A percentile compares a stretch with the other conserved stretches of the same genome.
phyloP scores from a whole-genome alignment of 92 coral and sea anemone species.

The Porites rus region DNA sequence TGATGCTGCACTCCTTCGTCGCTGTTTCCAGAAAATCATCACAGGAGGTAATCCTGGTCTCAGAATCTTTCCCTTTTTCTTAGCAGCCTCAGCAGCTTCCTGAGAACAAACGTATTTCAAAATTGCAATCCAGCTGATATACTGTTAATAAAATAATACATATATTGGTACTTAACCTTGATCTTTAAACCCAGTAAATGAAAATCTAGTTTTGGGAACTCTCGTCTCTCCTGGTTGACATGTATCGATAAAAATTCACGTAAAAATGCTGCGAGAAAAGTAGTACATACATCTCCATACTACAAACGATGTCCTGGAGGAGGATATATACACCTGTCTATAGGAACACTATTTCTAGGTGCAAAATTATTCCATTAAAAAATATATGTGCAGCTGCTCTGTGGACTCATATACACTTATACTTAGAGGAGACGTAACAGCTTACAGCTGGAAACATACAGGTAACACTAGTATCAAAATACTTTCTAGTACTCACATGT shows the following conservation, averaged over 20 bases:
- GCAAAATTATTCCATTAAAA: not conserved
- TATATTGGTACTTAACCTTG: too few species aligned
- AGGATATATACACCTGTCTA: too few species aligned
- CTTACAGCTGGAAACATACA: not conserved
- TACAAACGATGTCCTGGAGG: too few species aligned
- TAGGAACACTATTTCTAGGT: not conserved
- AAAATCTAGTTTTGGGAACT: too few species aligned
- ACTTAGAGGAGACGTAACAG: not conserved
- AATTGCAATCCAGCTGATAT: not conserved
- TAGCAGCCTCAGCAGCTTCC: conserved; percentile 93
- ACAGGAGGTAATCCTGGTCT: conserved; percentile 76
- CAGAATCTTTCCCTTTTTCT: conserved; percentile 72
- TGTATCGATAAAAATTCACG: too few species aligned
- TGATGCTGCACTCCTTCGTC: conserved; percentile 41
- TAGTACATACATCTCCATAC: too few species aligned
- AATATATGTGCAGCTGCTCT: not conserved
- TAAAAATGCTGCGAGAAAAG: too few species aligned
- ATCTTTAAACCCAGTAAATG: too few species aligned
- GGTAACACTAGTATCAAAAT: too few species aligned
- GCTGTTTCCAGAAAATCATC: conserved; percentile 86
- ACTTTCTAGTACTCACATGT: conserved; percentile 76
- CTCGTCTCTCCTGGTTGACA: too few species aligned
- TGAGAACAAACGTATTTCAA: not conserved
- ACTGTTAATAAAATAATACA: too few species aligned
- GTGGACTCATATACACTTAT: too few species aligned